Evolutionary conservation across 1,140 invertebrate genomes (phyloP).

Genomic region (Diabrotica undecimpunctata): DNA sequence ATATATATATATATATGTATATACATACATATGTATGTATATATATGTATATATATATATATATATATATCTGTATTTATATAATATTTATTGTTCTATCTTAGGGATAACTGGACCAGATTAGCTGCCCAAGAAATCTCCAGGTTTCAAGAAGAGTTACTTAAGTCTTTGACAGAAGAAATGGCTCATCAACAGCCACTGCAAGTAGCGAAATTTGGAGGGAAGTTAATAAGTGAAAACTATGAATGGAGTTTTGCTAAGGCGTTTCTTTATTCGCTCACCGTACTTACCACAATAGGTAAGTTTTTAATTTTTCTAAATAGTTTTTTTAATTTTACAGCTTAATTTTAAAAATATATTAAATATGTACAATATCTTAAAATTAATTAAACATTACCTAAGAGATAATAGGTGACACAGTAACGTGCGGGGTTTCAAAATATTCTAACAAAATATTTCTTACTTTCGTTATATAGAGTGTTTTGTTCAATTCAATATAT

Average conservation of each 20-base stretch:
- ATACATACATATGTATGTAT: no score
- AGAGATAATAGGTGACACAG: no score
- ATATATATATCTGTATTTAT: no score
- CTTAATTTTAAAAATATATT: no score
- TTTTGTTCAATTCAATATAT: no score
- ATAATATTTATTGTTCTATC: background rate
- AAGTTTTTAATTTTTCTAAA: constrained; percentile 48
- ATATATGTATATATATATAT: no score
- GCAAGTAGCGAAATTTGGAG: constrained; percentile 49
- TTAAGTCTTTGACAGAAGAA: constrained; percentile 73
- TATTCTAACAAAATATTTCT: no score
- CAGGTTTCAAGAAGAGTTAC: constrained; percentile 81
- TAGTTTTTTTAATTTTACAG: background rate
- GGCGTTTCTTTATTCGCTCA: constrained; percentile 93
- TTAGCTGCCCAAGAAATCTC: constrained; percentile 81
- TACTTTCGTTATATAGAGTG: no score
- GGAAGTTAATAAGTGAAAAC: constrained; percentile 50
- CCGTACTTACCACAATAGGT: constrained; percentile 95
- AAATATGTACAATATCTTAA: no score
- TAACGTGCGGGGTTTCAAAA: no score
- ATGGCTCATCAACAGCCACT: constrained; percentile 56
- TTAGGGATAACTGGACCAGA: constrained; percentile 86
- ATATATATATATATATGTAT: no score
- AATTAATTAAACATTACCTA: no score
- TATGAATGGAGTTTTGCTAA: constrained; percentile 91